Percentiles rank a stretch among this genome's conserved stretches.
These are phyloP conservation scores for Sialis lutaria DNA, from an alignment of 2,888 invertebrate species.

Conservation along the genomic window DNA sequence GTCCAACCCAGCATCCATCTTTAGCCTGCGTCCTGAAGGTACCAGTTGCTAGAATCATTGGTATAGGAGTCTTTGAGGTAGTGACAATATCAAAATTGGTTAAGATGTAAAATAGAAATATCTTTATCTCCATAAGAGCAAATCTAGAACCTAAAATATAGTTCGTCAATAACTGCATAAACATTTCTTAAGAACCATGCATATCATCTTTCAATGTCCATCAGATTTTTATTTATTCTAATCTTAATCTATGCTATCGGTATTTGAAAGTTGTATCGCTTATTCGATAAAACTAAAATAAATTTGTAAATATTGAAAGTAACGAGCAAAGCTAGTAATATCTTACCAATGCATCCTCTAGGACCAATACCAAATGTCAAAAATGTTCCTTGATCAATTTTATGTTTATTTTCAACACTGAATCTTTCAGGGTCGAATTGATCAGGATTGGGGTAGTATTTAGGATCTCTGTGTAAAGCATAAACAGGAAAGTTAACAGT, in stretches of 20 bases:
- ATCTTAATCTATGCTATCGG: too few species aligned
- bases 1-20: slow-evolving; percentile 1
- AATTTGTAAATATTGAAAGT: too few species aligned
- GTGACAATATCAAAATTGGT: not conserved
- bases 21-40: not conserved
- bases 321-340: too few species aligned
- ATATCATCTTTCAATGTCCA: too few species aligned
- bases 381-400: slow-evolving; percentile 27
- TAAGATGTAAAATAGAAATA: not conserved
- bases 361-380: slow-evolving; percentile 28
- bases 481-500: slow-evolving; percentile 20
- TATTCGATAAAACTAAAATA: too few species aligned
- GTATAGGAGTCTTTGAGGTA: slow-evolving; percentile 2
- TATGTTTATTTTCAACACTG: slow-evolving; percentile 27
- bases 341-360: slow-evolving; percentile 17
- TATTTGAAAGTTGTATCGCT: too few species aligned
- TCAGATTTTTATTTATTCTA: not conserved
- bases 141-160: slow-evolving; percentile 4
- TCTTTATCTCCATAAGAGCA: slow-evolving; percentile 3
- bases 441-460: slow-evolving; percentile 30
- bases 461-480: slow-evolving; percentile 25
- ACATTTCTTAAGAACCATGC: not conserved
- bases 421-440: slow-evolving; percentile 32
- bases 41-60: not conserved
- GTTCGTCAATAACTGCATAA: not conserved